These are phyloP conservation scores for Girardinichthys multiradiatus DNA, from an alignment of 2,113 vertebrate species.

Conservation along the genomic window DNA sequence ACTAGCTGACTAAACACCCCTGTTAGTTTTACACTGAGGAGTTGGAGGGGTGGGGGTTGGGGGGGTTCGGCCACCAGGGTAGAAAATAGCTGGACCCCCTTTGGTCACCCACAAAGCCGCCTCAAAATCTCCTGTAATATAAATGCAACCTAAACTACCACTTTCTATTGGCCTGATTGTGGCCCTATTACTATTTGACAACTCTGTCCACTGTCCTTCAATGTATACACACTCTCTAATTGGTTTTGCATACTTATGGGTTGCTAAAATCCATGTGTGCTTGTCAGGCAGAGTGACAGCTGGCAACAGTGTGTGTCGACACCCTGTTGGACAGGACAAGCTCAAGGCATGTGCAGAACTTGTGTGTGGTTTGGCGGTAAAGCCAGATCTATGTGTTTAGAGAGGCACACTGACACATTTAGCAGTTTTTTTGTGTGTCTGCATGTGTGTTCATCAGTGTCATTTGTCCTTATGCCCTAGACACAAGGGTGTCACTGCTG, in stretches of 20 bases:
- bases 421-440: constrained; percentile 8
- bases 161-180: neutral
- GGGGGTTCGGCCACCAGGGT: constrained; percentile 39
- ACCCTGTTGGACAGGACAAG: neutral
- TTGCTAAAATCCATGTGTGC: constrained; percentile 2
- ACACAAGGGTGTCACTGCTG: constrained; percentile 25
- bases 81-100: neutral
- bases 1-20: constrained; percentile 56
- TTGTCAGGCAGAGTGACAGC: constrained; percentile 39
- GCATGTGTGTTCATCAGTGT: constrained; percentile 23
- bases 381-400: neutral
- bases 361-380: neutral
- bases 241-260: neutral
- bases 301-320: constrained; percentile 22
- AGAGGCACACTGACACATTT: constrained; percentile 5
- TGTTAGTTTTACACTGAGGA: constrained; percentile 17
- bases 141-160: neutral
- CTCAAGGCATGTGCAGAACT: neutral
- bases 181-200: neutral
- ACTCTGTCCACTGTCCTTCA: neutral
- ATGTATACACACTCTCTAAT: neutral
- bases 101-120: neutral
- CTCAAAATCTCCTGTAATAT: neutral
- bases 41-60: neutral
- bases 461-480: constrained; percentile 21